Conservation (phyloP, 2,113 vertebrate species). For the zebrafish (Danio rerio) region GRCz12tu NC_133196.1:33367001-33367500, state of each 20-base stretch:
- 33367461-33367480: background rate
- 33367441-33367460: background rate
- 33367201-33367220: background rate
- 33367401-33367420: too few species aligned
- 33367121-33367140: background rate
- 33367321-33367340: slow-evolving; percentile 35
- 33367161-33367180: background rate
- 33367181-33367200: slow-evolving; percentile 7
- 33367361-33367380: slow-evolving; percentile 3
- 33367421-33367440: too few species aligned
- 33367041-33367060: slow-evolving; percentile 5
- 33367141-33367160: slow-evolving; percentile 1
- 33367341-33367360: slow-evolving; percentile 37
- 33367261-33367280: slow-evolving; percentile 60
- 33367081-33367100: background rate
- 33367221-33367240: background rate
- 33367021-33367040: background rate
- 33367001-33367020: background rate
- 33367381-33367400: background rate
- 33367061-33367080: background rate
- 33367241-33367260: slow-evolving; percentile 14
- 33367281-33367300: slow-evolving; percentile 61
- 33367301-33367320: slow-evolving; percentile 48
- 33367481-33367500: slow-evolving; percentile 4
- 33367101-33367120: slow-evolving; percentile 1